Conservation (phyloP, 2,113 vertebrate species). For the Origma solitaria region DNA sequence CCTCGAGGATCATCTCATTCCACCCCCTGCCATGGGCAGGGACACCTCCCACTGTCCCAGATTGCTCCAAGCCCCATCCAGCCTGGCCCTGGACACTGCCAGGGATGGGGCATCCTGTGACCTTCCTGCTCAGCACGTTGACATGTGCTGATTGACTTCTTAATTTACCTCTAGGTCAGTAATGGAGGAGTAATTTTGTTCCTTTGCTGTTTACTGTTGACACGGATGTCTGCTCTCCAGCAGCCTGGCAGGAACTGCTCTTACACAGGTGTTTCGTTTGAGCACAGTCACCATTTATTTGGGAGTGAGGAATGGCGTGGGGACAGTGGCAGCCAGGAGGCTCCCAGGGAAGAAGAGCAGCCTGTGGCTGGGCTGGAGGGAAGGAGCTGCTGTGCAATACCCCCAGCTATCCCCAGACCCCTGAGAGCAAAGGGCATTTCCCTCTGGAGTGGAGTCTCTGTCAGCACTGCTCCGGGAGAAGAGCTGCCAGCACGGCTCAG, state of each 20-base stretch:
- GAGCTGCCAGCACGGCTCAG: background rate
- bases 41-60: background rate
- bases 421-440: background rate
- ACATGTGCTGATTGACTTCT: background rate
- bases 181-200: background rate
- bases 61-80: rapidly evolving
- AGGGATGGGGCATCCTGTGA: background rate
- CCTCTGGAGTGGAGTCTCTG: background rate
- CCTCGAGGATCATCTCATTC: rapidly evolving
- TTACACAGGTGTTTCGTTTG: background rate
- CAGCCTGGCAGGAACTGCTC: background rate
- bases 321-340: background rate
- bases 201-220: background rate
- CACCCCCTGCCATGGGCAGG: background rate
- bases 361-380: background rate
- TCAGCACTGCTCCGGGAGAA: background rate
- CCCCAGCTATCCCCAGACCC: background rate
- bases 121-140: background rate
- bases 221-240: background rate
- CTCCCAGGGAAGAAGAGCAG: background rate
- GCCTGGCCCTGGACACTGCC: background rate
- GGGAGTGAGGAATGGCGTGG: background rate
- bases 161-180: background rate
- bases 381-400: background rate
- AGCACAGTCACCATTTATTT: background rate